These are phyloP conservation scores for Apeira syringaria DNA, from an alignment of 2,888 invertebrate species.

Conservation along the genomic window DNA sequence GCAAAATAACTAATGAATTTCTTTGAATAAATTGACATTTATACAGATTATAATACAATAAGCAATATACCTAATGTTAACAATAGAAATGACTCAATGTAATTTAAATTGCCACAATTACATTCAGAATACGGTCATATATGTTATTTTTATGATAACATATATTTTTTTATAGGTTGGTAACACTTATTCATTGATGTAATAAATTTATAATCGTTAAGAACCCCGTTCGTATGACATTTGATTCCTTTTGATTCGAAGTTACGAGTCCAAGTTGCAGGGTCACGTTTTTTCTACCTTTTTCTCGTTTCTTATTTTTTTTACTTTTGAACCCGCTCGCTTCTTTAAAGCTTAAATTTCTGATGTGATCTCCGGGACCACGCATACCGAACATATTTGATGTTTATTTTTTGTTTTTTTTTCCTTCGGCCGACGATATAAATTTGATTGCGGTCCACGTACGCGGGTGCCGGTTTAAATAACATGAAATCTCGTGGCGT, in stretches of 20 bases:
- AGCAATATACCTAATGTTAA: too few species aligned
- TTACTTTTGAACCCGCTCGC: conserved; percentile 58
- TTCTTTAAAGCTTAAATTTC: conserved; percentile 75
- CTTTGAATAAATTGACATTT: too few species aligned
- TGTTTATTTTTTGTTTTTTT: conserved; percentile 67
- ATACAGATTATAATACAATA: too few species aligned
- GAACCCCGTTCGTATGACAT: conserved; percentile 67
- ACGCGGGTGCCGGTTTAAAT: conserved; percentile 46
- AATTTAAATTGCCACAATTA: conserved; percentile 18
- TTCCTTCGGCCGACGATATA: conserved; percentile 55
- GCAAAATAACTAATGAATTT: too few species aligned
- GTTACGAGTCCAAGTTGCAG: conserved; percentile 71
- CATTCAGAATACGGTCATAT: conserved; percentile 18
- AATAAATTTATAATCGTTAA: conserved; percentile 56
- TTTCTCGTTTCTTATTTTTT: conserved; percentile 33
- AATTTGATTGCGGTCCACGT: conserved; percentile 59
- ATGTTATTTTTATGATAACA: conserved; percentile 28
- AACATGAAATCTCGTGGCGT: conserved; percentile 32
- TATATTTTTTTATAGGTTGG: conserved; percentile 36
- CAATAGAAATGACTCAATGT: conserved; percentile 14
- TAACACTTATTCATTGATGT: conserved; percentile 42
- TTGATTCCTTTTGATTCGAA: conserved; percentile 78
- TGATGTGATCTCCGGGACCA: conserved; percentile 76
- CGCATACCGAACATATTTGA: conserved; percentile 81
- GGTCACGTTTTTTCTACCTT: conserved; percentile 53